Evolutionary conservation across 2,888 invertebrate species (phyloP).

Genomic region (Cryptosula pallasiana): DNA sequence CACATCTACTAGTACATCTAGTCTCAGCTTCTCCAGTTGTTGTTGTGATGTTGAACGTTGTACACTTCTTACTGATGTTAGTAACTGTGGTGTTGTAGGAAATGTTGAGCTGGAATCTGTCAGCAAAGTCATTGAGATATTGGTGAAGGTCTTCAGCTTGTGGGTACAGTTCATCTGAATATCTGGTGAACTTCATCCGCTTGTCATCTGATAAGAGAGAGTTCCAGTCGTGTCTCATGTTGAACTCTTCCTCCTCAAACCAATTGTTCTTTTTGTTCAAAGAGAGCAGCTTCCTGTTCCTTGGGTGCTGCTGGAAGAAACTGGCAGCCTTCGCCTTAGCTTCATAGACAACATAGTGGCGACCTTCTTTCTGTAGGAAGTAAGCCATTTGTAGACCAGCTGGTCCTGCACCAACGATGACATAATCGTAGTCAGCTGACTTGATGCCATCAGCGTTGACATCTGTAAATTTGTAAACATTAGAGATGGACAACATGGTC

Average conservation of each 20-base stretch:
- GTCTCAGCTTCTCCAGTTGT: not conserved
- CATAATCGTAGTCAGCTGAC: slow-evolving; percentile 53
- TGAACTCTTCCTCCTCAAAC: slow-evolving; percentile 25
- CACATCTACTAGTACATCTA: not conserved
- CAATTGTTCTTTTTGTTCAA: slow-evolving; percentile 24
- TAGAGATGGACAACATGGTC: too few relatives aligned
- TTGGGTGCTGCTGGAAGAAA: slow-evolving; percentile 21
- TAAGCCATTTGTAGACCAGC: slow-evolving; percentile 54
- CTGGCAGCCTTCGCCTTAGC: slow-evolving; percentile 25
- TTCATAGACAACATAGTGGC: slow-evolving; percentile 54
- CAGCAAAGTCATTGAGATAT: slow-evolving; percentile 12
- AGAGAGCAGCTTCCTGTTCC: slow-evolving; percentile 24
- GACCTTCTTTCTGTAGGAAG: slow-evolving; percentile 42
- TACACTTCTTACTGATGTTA: not conserved
- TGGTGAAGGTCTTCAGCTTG: slow-evolving; percentile 26
- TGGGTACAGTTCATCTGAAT: slow-evolving; percentile 36
- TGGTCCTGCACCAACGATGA: slow-evolving; percentile 55
- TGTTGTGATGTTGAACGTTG: not conserved
- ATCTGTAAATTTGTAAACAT: too few relatives aligned
- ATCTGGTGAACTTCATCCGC: slow-evolving; percentile 31
- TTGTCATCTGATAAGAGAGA: slow-evolving; percentile 25
- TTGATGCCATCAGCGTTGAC: too few relatives aligned
- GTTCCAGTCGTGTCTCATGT: slow-evolving; percentile 27
- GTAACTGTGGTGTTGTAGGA: not conserved
- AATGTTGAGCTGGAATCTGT: slow-evolving; percentile 15